These are phyloP conservation scores for Koerneria pararmatus DNA, from an alignment of 2,888 invertebrate genomes.

Conservation along the genomic window DNA sequence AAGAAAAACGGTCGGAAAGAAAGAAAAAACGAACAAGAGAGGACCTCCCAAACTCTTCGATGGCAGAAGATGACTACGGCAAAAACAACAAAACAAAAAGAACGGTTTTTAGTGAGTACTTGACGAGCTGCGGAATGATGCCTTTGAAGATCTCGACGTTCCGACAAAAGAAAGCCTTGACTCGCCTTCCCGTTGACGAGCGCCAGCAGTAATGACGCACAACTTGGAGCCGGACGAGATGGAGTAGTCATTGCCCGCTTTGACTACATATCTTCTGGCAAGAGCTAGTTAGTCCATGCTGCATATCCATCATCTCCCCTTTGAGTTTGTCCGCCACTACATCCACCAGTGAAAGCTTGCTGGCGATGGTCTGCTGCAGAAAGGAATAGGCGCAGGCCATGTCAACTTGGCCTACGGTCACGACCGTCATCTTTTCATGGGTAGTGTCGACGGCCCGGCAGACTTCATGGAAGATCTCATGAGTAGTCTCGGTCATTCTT, in stretches of 20 bases:
- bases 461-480: slow-evolving; percentile 40
- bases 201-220: slow-evolving; percentile 85
- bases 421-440: slow-evolving; percentile 67
- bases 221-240: slow-evolving; percentile 69
- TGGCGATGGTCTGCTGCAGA: slow-evolving; percentile 77
- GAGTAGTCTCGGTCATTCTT: slow-evolving; percentile 36
- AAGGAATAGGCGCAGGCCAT: slow-evolving; percentile 86
- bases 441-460: slow-evolving; percentile 35
- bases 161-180: slow-evolving; percentile 77
- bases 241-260: slow-evolving; percentile 74
- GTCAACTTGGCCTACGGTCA: slow-evolving; percentile 81
- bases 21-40: too few relatives aligned
- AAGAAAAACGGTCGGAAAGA: too few relatives aligned
- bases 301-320: slow-evolving; percentile 85
- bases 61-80: too few relatives aligned
- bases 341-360: slow-evolving; percentile 78
- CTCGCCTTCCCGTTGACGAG: slow-evolving; percentile 85
- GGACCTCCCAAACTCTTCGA: too few relatives aligned
- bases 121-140: slow-evolving; percentile 76
- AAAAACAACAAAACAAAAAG: slow-evolving; percentile 80
- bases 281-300: slow-evolving; percentile 84
- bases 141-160: slow-evolving; percentile 77
- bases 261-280: slow-evolving; percentile 75
- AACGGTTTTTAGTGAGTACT: slow-evolving; percentile 80
- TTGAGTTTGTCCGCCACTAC: slow-evolving; percentile 77